These are phyloP conservation scores for Microcebus murinus DNA, from an alignment of 2,113 vertebrate species.

Conservation along the genomic window DNA sequence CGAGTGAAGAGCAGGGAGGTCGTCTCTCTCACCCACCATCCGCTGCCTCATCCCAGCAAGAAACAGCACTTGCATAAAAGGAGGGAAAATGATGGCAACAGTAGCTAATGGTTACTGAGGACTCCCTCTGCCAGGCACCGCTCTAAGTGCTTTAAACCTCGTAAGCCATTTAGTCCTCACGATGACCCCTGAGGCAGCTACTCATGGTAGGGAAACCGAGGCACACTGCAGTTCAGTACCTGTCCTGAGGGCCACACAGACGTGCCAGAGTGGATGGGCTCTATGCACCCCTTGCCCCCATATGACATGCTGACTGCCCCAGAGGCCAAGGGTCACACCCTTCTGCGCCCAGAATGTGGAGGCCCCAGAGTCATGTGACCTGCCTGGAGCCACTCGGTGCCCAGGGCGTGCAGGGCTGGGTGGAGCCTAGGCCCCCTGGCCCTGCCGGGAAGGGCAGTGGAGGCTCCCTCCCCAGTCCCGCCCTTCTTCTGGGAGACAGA, in stretches of 20 bases:
- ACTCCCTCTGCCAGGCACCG: not conserved
- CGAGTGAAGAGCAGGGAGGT: not conserved
- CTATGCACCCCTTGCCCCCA: not conserved
- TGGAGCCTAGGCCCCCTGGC: not conserved
- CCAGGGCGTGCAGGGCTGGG: rapidly evolving
- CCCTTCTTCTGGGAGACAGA: not conserved
- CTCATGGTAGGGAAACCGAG: not conserved
- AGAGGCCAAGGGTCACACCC: not conserved
- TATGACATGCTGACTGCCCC: not conserved
- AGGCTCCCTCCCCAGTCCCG: not conserved
- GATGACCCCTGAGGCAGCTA: not conserved
- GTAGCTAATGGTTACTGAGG: not conserved
- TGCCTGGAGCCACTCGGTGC: not conserved
- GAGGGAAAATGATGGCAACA: not conserved
- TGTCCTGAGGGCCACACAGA: not conserved
- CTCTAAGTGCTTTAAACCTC: rapidly evolving
- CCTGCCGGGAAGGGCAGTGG: not conserved
- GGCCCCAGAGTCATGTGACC: not conserved
- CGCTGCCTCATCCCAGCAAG: not conserved
- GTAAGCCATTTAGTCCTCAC: not conserved
- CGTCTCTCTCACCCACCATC: not conserved
- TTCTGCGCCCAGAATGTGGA: rapidly evolving
- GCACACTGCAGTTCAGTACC: not conserved
- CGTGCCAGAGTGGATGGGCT: not conserved
- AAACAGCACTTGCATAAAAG: not conserved